Conservation (phyloP, 2,113 vertebrate genomes). For the Dasypus novemcinctus region DNA sequence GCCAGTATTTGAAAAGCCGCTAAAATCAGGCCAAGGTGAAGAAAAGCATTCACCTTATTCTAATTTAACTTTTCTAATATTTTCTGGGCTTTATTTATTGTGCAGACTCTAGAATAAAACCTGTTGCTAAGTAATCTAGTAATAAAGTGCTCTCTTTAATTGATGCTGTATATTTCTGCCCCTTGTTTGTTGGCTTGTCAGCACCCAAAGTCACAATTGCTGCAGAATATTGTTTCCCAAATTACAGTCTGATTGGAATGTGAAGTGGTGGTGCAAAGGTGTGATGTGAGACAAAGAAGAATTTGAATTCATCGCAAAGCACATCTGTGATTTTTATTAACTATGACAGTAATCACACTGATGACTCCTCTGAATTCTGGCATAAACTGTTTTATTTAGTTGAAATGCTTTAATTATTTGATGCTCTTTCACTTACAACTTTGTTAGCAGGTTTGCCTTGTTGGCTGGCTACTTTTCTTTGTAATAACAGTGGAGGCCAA, state of each 20-base stretch:
- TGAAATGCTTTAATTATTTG: constrained; percentile 84
- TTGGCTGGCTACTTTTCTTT: constrained; percentile 83
- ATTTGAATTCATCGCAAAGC: constrained; percentile 80
- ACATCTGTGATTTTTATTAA: constrained; percentile 84
- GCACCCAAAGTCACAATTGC: constrained; percentile 68
- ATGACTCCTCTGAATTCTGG: constrained; percentile 75
- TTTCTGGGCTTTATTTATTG: constrained; percentile 71
- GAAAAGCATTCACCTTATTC: constrained; percentile 53
- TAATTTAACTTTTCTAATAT: constrained; percentile 55
- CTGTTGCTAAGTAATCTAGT: constrained; percentile 79
- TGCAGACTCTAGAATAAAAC: constrained; percentile 69
- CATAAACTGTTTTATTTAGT: constrained; percentile 80
- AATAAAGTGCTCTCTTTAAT: constrained; percentile 80
- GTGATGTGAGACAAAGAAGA: constrained; percentile 82
- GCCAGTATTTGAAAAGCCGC: background rate
- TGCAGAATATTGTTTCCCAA: constrained; percentile 81
- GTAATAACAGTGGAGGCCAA: constrained; percentile 81
- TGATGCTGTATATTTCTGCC: constrained; percentile 70
- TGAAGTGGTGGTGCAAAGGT: constrained; percentile 83
- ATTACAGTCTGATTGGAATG: constrained; percentile 84
- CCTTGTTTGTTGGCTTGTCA: constrained; percentile 73
- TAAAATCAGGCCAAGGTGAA: background rate
- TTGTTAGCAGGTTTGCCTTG: constrained; percentile 79
- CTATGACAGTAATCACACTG: constrained; percentile 82
- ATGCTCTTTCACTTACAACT: constrained; percentile 79